Base-by-base conservation (phyloP, 2,113 vertebrate species). In the Leuciscus idus region DNA sequence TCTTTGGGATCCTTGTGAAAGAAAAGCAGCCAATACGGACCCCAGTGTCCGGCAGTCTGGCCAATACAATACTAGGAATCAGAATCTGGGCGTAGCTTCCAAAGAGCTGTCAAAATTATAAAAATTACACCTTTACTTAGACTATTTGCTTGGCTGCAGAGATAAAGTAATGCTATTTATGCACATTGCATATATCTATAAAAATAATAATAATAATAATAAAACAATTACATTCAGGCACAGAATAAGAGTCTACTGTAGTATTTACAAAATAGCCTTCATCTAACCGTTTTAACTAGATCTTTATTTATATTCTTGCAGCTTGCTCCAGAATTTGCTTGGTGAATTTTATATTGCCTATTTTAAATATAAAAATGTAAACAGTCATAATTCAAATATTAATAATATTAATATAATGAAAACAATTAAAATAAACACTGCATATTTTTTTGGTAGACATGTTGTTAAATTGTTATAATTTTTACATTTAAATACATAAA, bases 91-190 rank as follows among this genome's bases (percentile, higher is more conserved):
- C 95, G 96, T 95, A 91, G 97, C 93, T 91, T 94, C 87, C 61
- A 72, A 90, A 90, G 93, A 96, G 94, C 96, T 98, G 97, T 98
- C 97, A 98, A 96, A 96, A 93, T 95, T 91, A 86, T 72, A 75
- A 75, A 33, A 82, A 80, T 84, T 88, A 87, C 83, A 87, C 92
- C 12, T 93, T 93, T 89, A 94, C 92, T 74, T 74, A 30, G 2
- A 72, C 2, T 6, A 17, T 28, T 33, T 70, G 2, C 5, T 50
- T 28, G 2, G 28, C n/a, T 33, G 19, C 1, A 52, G 17, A 82
- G 17, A 30, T 52, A 36, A 68, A 82, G 59, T 48, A 46, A 48
- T 19, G 6, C 12, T 11, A 43, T 57, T 62, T 26, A 28, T 26
- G 39, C 1, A 21, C 21, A 46, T 43, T 59, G 2, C 2, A 23